Conservation (phyloP, 2,797 vertebrate genomes). For the Phoebastria nigripes region DNA sequence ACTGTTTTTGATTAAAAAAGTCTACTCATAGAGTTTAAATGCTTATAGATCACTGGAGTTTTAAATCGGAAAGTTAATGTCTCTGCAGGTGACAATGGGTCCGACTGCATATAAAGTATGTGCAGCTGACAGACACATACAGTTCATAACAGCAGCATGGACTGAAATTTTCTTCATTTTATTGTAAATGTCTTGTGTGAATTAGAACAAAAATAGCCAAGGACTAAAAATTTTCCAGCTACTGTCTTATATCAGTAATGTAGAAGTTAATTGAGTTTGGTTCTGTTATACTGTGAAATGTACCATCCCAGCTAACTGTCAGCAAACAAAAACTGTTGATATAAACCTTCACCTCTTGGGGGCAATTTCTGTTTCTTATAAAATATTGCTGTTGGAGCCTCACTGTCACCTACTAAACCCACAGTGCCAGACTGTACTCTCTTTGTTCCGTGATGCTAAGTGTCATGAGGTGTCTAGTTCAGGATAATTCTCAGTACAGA, state of each 20-base stretch:
- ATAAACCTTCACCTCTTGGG: not conserved
- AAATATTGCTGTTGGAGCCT: not conserved
- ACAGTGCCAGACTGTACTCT: not conserved
- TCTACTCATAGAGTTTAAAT: not conserved
- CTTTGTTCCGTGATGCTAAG: accelerated
- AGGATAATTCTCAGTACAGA: not conserved
- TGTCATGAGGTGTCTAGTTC: not conserved
- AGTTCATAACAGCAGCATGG: not conserved
- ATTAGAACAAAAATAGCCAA: not conserved
- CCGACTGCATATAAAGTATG: not conserved
- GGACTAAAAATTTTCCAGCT: not conserved
- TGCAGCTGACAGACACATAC: not conserved
- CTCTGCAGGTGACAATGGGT: not conserved
- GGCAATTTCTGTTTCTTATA: not conserved
- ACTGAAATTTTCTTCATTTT: not conserved
- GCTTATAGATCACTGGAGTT: not conserved
- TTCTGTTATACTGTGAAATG: not conserved
- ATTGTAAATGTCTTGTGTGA: not conserved
- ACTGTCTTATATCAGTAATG: not conserved
- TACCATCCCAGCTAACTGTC: not conserved
- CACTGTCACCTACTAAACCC: not conserved
- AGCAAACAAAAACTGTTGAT: not conserved
- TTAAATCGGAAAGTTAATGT: not conserved
- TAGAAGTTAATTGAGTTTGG: not conserved
- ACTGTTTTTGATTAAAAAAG: not conserved